Percentiles rank a stretch among this genome's conserved stretches.
phyloP scores from a whole-genome alignment of 2,797 vertebrate genomes.

The Scomberomorus guttatus region DNA sequence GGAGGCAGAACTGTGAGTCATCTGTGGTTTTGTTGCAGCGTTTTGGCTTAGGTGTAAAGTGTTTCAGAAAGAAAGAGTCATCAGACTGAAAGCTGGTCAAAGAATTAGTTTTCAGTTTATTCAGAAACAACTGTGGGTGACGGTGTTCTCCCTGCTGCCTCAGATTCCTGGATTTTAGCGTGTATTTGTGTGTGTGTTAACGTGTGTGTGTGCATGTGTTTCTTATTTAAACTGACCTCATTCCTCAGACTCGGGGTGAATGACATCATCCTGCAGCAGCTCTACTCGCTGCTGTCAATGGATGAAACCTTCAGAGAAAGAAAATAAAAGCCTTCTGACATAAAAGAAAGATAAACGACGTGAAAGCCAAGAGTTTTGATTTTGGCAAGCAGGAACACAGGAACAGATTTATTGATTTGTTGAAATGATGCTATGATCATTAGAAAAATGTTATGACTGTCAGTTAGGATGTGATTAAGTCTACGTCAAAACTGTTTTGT shows the following conservation, averaged over 20 bases:
- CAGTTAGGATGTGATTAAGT: no score
- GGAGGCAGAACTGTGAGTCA: slow-evolving; percentile 1
- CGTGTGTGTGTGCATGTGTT: slow-evolving; percentile 60
- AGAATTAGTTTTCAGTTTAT: slow-evolving; percentile 32
- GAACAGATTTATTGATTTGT: no score
- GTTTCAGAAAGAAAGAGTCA: slow-evolving; percentile 3
- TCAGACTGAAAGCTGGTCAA: slow-evolving; percentile 6
- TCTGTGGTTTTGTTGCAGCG: not conserved
- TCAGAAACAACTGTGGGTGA: slow-evolving; percentile 1
- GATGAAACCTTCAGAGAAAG: slow-evolving; percentile 33
- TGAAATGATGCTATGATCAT: no score
- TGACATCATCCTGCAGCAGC: slow-evolving; percentile 72
- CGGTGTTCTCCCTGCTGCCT: not conserved
- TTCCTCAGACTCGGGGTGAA: slow-evolving; percentile 58
- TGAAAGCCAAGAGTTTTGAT: slow-evolving; percentile 35
- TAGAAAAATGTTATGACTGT: not conserved
- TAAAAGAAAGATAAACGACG: slow-evolving; percentile 19
- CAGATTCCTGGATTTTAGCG: slow-evolving; percentile 22
- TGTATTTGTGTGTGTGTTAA: slow-evolving; percentile 21
- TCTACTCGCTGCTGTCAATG: slow-evolving; percentile 29
- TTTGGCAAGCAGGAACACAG: slow-evolving; percentile 23
- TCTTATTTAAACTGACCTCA: slow-evolving; percentile 82
- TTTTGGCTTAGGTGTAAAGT: not conserved
- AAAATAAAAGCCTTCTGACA: slow-evolving; percentile 27
- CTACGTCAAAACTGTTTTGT: no score